Evolutionary conservation across 2,888 invertebrate genomes (phyloP), one percentile per base, ranked within the genome.

Genomic region (Mesoligia furuncula): DNA sequence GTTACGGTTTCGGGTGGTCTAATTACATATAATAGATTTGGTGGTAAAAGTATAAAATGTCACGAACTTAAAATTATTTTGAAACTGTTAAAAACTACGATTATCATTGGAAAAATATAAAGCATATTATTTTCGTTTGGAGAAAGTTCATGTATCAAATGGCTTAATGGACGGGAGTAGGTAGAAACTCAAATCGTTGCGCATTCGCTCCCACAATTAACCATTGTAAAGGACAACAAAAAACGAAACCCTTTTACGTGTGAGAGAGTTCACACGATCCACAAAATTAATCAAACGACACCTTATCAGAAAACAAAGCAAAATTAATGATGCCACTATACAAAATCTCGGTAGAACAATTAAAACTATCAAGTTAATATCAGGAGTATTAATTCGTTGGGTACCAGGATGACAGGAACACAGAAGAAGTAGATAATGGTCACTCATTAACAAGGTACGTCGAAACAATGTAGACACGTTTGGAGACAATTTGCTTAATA

Each of bases 341-440:
- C 80, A 84, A 85, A 81, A 73, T 77, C 73, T 66, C 79, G 51
- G 77, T 76, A 73, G 71, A 87, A 90, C 89, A 90, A 90, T 90
- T 85, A 86, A 89, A 90, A 89, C 90, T 87, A 90, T 86, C 79
- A 79, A 83, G 85, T 79, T 87, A 86, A 89, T 85, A 83, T 84
- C 85, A 66, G 74, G 81, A 80, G 86, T 88, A 91, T 90, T 89
- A 92, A 89, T 89, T 87, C 80, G 71, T 80, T 62, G 85, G 77
- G 86, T 91, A 92, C 91, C 88, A 92, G 88, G 89, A 61, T 77
- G 87, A 74, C 89, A 90, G 81, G 72, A 87, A 70, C 76, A 78
- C 84, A 85, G 84, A 88, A 88, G 88, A 90, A 87, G 81, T 92
- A 54, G 54, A 15, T 61, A 90, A 93, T 92, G 82, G 84, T 69